A percentile compares a stretch with the other conserved stretches of the same genome.
These are phyloP conservation scores for Lutraria rhynchaena DNA, from an alignment of 1,140 invertebrate species.

Conservation along the genomic window DNA sequence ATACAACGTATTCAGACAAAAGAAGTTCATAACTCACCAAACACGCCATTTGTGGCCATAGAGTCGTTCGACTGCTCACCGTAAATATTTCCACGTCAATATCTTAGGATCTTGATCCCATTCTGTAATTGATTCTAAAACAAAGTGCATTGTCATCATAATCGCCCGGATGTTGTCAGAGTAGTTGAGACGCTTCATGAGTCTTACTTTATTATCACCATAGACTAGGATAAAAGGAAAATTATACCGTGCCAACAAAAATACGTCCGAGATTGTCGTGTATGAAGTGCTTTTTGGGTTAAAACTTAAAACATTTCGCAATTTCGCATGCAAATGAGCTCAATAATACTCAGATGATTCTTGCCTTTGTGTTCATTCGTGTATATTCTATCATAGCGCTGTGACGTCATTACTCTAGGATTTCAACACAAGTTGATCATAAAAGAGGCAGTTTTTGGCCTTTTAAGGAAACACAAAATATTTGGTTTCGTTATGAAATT, in stretches of 20 bases:
- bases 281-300: conserved; percentile 11
- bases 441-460: conserved; percentile 16
- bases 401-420: conserved; percentile 29
- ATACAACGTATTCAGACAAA: too few species aligned
- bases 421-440: conserved; percentile 36
- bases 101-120: too few species aligned
- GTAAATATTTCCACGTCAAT: too few species aligned
- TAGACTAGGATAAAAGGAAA: conserved; percentile 1
- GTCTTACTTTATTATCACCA: conserved; percentile 27
- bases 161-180: too few species aligned
- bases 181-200: too few species aligned
- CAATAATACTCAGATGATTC: conserved; percentile 1
- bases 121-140: too few species aligned
- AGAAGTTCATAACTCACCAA: too few species aligned
- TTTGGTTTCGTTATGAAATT: conserved; percentile 50
- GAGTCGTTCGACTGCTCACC: too few species aligned
- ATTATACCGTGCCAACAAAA: background rate
- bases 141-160: background rate
- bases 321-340: conserved; percentile 40
- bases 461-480: conserved; percentile 48
- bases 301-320: conserved; percentile 8
- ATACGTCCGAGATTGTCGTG: conserved; percentile 2
- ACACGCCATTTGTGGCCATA: too few species aligned
- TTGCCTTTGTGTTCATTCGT: conserved; percentile 4
- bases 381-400: conserved; percentile 5